Conservation (phyloP, 2,888 invertebrate genomes). For the Physocephala rufipes region DNA sequence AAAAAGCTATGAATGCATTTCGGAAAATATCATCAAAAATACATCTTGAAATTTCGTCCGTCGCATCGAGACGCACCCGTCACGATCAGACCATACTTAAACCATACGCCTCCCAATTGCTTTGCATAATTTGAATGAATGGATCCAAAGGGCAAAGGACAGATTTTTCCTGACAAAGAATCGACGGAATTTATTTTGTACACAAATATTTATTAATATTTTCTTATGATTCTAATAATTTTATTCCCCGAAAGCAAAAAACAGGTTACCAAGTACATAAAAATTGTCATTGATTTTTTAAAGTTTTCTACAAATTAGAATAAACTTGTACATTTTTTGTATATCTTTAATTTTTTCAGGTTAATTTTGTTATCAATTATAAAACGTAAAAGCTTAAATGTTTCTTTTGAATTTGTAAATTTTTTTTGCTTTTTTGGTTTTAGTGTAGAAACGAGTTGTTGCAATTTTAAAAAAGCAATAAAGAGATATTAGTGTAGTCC, state of each 20-base stretch:
- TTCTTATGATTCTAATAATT: constrained; percentile 31
- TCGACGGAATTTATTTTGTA: constrained; percentile 7
- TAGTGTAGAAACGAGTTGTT: neutral
- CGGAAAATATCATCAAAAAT: too few relatives aligned
- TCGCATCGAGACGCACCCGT: too few relatives aligned
- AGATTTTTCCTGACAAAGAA: neutral
- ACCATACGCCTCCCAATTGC: too few relatives aligned
- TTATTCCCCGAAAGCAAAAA: constrained; percentile 24
- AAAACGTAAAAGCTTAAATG: neutral
- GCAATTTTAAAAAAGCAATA: neutral
- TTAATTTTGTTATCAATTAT: too few relatives aligned
- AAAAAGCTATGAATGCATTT: too few relatives aligned
- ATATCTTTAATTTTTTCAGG: neutral
- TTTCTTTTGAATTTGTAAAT: neutral
- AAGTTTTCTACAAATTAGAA: neutral
- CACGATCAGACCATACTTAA: too few relatives aligned
- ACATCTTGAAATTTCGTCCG: too few relatives aligned
- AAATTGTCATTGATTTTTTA: constrained; percentile 19
- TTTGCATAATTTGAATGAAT: neutral
- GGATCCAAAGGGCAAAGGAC: neutral
- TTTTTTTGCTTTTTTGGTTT: neutral
- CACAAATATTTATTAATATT: constrained; percentile 30
- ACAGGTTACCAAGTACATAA: constrained; percentile 23
- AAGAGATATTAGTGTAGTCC: neutral
- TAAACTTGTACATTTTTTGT: neutral